Conservation (phyloP, 2,888 invertebrate species). For the Drosophila limbata region DNA sequence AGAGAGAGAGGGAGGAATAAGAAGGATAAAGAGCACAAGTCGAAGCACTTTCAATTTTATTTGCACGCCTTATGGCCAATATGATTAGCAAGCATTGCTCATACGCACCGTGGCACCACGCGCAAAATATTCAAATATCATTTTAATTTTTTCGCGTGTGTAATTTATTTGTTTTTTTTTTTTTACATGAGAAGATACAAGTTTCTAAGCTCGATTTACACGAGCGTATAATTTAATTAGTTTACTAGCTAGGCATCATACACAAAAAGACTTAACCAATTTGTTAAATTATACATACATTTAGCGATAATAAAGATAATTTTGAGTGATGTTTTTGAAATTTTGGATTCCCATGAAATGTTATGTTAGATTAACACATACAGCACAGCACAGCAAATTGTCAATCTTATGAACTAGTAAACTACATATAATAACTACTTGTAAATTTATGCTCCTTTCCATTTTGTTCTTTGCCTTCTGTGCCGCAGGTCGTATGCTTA, state of each 20-base stretch:
- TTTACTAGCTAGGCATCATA: slow-evolving; percentile 68
- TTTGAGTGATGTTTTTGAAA: slow-evolving; percentile 17
- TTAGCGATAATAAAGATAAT: slow-evolving; percentile 8
- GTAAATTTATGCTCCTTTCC: slow-evolving; percentile 21
- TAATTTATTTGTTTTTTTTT: slow-evolving; percentile 37
- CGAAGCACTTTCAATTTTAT: slow-evolving; percentile 74
- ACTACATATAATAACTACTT: slow-evolving; percentile 46
- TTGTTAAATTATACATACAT: slow-evolving; percentile 33
- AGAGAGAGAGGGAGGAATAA: not conserved
- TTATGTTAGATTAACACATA: slow-evolving; percentile 16
- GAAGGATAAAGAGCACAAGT: slow-evolving; percentile 6
- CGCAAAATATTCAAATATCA: slow-evolving; percentile 7
- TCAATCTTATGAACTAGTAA: slow-evolving; percentile 50
- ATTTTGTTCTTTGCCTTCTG: slow-evolving; percentile 27
- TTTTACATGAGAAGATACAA: slow-evolving; percentile 60
- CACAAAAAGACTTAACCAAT: slow-evolving; percentile 45
- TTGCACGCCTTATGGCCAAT: slow-evolving; percentile 61
- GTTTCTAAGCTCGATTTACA: slow-evolving; percentile 56
- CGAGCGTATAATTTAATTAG: slow-evolving; percentile 70
- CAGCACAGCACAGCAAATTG: slow-evolving; percentile 41
- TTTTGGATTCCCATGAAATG: slow-evolving; percentile 33
- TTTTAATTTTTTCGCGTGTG: not conserved
- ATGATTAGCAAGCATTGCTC: slow-evolving; percentile 67
- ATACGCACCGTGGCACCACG: slow-evolving; percentile 66
- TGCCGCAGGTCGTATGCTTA: slow-evolving; percentile 39